Conservation (phyloP, 2,113 vertebrate species). For the Elachura formosa region DNA sequence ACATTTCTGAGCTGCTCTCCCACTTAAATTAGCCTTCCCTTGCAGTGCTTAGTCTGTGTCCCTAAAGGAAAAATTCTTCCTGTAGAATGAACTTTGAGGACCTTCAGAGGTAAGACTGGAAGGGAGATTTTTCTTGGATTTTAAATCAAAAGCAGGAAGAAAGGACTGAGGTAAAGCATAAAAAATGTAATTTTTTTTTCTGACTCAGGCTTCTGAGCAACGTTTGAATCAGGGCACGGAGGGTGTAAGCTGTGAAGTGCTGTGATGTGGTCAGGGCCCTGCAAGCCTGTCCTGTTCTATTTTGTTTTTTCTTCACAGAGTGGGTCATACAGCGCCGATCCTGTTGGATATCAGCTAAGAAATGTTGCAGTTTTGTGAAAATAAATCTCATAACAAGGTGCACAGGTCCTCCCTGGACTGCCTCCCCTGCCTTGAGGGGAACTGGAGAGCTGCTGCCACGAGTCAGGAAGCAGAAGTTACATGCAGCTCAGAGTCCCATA, state of each 20-base stretch:
- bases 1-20: neutral
- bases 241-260: neutral
- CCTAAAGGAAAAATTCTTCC: neutral
- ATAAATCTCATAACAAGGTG: neutral
- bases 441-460: neutral
- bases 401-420: fast-evolving
- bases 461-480: neutral
- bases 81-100: neutral
- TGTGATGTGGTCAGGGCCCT: neutral
- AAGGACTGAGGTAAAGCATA: neutral
- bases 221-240: neutral
- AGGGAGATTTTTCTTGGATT: neutral
- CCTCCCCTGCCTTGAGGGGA: fast-evolving
- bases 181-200: neutral
- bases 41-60: neutral
- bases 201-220: neutral
- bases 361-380: neutral
- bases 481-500: neutral
- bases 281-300: neutral
- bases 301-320: neutral
- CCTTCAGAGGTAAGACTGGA: neutral
- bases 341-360: neutral
- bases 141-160: neutral
- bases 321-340: neutral
- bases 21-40: neutral